Evolutionary conservation across 1,140 invertebrate species (phyloP), one percentile per base, ranked within the genome.

Genomic region (Cydia splendana): DNA sequence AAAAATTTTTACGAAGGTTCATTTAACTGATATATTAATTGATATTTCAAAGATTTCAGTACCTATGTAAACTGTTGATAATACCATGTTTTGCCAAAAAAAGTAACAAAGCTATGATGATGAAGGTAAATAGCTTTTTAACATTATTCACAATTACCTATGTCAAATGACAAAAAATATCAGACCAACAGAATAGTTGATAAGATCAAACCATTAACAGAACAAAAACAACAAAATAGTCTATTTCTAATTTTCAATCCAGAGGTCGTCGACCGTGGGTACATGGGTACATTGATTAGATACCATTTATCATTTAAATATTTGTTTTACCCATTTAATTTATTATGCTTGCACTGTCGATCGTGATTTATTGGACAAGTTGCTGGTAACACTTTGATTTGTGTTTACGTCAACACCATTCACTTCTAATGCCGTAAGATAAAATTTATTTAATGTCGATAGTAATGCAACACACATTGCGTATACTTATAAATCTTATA

Each of bases 291-390:
- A n/a, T n/a, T 38, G 67, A 71, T 71, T 71, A 71, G 57, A 62
- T 62, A 71, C 30, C 67, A 42, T 38, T 71, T 45, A 71, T 71
- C 67, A 38, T 71, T 62, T 38, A 38, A 71, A 71, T 71, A 42
- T 71, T 71, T 71, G 34, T 34, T 71, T 71, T 71, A 71, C 34
- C 67, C 34, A 71, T 38, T 71, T 42, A 15, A 71, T 38, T 71
- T 71, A 38, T 38, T 71, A 34, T 30, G 34, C 18, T 18, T 4
- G 20, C 57, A 20, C 67, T 42, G 34, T 38, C 67, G 18, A 71
- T 71, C 38, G 67, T 71, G 67, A 38, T 71, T 45, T 71, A 71
- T 38, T 38, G 15, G 34, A n/a, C 67, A 71, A n/a, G 67, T 62
- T 2, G 18, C 12, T 34, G 38, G 30, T 71, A 71, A 10, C 18